A percentile compares a stretch with the other conserved stretches of the same genome.
Conservation (phyloP, 1,140 invertebrate genomes). For the Leptinotarsa texana region DNA sequence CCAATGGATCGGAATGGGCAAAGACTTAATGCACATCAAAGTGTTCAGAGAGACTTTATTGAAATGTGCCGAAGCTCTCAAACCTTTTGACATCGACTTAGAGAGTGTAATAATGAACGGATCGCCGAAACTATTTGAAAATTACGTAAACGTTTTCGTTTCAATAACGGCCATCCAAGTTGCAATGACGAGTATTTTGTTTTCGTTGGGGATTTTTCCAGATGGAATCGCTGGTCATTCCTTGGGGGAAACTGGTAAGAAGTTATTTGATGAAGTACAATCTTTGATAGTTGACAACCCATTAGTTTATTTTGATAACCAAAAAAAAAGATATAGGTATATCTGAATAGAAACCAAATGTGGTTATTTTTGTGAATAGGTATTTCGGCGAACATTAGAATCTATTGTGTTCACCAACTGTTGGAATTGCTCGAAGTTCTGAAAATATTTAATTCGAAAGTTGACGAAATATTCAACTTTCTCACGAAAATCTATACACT, state of each 20-base stretch:
- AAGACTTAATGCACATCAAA: constrained; percentile 78
- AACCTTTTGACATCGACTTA: constrained; percentile 76
- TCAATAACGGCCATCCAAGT: constrained; percentile 92
- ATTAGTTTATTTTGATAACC: no score
- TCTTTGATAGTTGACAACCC: not conserved
- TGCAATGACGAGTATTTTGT: constrained; percentile 82
- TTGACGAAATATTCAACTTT: no score
- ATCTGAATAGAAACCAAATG: no score
- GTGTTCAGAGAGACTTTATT: constrained; percentile 76
- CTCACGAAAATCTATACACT: no score
- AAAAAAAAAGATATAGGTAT: no score
- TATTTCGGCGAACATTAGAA: no score
- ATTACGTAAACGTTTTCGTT: constrained; percentile 84
- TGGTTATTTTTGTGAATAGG: no score
- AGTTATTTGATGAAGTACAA: not conserved
- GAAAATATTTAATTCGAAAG: no score
- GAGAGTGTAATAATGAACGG: constrained; percentile 75
- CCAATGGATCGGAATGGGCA: constrained; percentile 94
- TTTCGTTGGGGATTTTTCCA: constrained; percentile 72
- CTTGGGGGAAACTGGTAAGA: constrained; percentile 73
- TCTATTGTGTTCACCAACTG: no score
- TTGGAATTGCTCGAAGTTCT: no score
- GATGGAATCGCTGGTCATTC: constrained; percentile 95
- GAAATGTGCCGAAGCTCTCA: constrained; percentile 72
- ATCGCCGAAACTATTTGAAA: constrained; percentile 73